Evolutionary conservation across 2,888 invertebrate species (phyloP), one percentile per base, ranked within the genome.

Genomic region (Carpatolechia fugitivella): DNA sequence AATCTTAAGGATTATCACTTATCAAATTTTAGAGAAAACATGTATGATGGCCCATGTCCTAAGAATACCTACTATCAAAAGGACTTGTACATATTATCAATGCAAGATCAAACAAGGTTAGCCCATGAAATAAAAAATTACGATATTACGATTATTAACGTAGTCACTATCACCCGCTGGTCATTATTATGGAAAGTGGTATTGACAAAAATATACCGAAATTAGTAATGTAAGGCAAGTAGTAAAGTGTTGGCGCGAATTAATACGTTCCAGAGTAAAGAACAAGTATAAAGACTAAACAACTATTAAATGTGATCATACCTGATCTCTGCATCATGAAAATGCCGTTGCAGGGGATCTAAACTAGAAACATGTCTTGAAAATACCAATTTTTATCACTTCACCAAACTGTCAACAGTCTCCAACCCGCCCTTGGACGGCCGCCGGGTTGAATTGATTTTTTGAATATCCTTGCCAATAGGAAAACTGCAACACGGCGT

Each of bases 301-400:
- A 14, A 56, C 14, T 18, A 41, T 18, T 10, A 11, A 24, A 8
- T 35, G 18, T 33, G 18, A 44, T n/a, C 57, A 76, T 85, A 88
- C 88, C 88, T 82, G 89, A 89, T 87, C 89, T 85, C 82, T 88
- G 88, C 88, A 88, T 88, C 71, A 61, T 87, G 78, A 65, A 68
- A 74, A 67, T 70, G 63, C 68, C 72, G 59, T 56, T 61, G 64
- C 75, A 75, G 69, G 69, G 70, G 70, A 74, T 69, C 74, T 85
- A 73, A 87, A 80, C 78, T 69, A 68, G 76, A 78, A 84, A 85
- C 89, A 90, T 89, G 72, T 82, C 86, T 79, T 60, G 69, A 70
- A 50, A 73, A 70, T 75, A 75, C 74, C 61, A 78, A 73, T 77
- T 77, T 70, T 70, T 74, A 67, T 65, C 79, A 82, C 82, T 80